Conservation (phyloP, 2,113 vertebrate species). For the Sisor rabdophorus region DNA sequence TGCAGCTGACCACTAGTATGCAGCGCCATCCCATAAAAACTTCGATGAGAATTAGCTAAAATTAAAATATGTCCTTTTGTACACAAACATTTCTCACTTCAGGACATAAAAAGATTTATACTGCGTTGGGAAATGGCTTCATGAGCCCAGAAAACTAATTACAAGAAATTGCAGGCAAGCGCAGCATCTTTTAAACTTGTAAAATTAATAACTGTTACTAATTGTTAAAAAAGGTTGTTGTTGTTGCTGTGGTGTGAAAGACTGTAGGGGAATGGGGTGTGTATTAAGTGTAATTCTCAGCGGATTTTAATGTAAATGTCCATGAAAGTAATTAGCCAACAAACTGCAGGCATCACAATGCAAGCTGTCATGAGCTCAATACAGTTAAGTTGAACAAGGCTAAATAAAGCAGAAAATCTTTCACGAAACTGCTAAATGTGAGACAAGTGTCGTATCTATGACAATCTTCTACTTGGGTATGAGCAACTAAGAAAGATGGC, state of each 20-base stretch:
- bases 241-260: not conserved
- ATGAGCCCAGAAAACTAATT: not conserved
- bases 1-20: conserved; percentile 35
- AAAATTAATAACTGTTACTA: conserved; percentile 18
- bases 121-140: not conserved
- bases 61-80: not conserved
- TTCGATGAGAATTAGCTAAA: not conserved
- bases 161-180: not conserved
- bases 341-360: conserved; percentile 29
- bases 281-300: not conserved
- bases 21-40: conserved; percentile 23
- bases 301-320: conserved; percentile 29
- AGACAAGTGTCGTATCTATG: conserved; percentile 22
- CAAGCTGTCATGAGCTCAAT: conserved; percentile 3
- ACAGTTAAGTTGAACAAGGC: not conserved
- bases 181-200: not conserved
- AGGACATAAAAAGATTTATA: no score
- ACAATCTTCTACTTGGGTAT: not conserved
- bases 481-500: not conserved
- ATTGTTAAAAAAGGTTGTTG: not conserved
- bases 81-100: not conserved
- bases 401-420: not conserved
- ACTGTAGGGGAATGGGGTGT: no score
- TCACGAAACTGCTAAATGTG: not conserved
- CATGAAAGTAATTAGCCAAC: conserved; percentile 37